Evolutionary conservation across 53 echinoderm and acorn worm species (phyloP).

Genomic region (Pentamera pediparva): DNA sequence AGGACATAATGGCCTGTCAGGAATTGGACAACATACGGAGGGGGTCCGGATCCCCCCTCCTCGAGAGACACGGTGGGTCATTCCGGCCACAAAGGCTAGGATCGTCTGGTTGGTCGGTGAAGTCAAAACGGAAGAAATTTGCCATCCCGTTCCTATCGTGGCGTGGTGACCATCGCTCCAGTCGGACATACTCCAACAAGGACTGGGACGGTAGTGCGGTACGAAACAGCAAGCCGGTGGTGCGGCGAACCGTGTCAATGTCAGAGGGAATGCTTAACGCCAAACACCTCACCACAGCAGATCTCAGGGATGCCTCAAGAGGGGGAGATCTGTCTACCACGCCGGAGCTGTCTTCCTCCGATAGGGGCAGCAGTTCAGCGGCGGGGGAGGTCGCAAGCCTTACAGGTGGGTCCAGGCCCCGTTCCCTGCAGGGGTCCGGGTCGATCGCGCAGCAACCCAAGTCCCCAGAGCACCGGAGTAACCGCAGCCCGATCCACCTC

Average conservation of each 20-base stretch:
- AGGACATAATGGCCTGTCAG: conserved; percentile 20
- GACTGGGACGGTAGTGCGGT: conserved; percentile 20
- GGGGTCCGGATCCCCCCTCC: conserved; percentile 65
- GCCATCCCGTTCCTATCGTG: conserved; percentile 13
- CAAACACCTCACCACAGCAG: background rate
- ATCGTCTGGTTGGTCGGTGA: background rate
- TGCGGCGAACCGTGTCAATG: conserved; percentile 15
- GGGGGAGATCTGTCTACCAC: background rate
- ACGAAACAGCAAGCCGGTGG: conserved; percentile 10
- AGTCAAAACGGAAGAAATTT: conserved; percentile 18
- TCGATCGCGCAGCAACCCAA: background rate
- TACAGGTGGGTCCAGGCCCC: background rate
- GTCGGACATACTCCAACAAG: conserved; percentile 2
- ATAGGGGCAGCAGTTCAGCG: background rate
- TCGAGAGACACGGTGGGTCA: conserved; percentile 31
- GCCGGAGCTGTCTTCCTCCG: background rate
- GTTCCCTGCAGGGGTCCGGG: background rate
- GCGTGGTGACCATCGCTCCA: conserved; percentile 21
- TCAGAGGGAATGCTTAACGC: conserved; percentile 9
- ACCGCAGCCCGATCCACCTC: conserved; percentile 32
- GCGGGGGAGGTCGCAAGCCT: background rate
- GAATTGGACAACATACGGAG: conserved; percentile 62
- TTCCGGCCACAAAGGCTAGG: background rate
- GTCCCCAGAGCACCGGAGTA: conserved; percentile 16
- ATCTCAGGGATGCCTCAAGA: background rate